Evolutionary conservation across 2,113 vertebrate species (phyloP), one percentile per base, ranked within the genome.

Genomic region (Nansenia antarctica): DNA sequence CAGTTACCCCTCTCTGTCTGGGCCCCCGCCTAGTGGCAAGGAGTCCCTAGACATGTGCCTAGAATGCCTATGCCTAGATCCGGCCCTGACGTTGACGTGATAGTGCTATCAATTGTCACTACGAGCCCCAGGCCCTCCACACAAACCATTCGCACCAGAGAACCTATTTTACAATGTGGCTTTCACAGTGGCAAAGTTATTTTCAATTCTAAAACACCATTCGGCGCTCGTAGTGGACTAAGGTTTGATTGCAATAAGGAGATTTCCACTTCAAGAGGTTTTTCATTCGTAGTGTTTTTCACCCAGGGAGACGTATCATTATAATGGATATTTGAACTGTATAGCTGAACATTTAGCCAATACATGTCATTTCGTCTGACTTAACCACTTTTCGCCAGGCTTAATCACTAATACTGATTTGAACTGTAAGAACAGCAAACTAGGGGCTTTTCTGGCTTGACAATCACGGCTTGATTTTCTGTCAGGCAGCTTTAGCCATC

Each of bases 401-500:
- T 20, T 62, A 72, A 75, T 63, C 62, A 69, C 62, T 63, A 68
- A 71, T 29, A 20, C 49, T 65, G 49, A 67, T 59, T 30, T 35
- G 24, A 62, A 27, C 34, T 20, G 45, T 57, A 60, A 42, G 34
- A 67, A 45, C 52, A 20, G 53, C 45, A 29, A 62, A 69, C 63
- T 29, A 29, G 64, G 24, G 68, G 53, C 32, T 62, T 66, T 73
- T 69, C 61, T 82, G 62, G 29, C 66, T 58, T 57, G 65, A 86
- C 85, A 88, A 77, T 89, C 90, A 86, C 32, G 42, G 73, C 87
- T 90, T 84, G 58, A 73, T 76, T 90, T 90, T 92, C 63, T 91
- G 90, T 89, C 92, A 89, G 91, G 85, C 68, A 82, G 84, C 82
- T 87, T 82, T 91, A 91, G 86, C 72, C 85, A 86, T 90, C 85